phyloP scores from a whole-genome alignment of 1,140 invertebrate genomes.

The Planococcus citri region DNA sequence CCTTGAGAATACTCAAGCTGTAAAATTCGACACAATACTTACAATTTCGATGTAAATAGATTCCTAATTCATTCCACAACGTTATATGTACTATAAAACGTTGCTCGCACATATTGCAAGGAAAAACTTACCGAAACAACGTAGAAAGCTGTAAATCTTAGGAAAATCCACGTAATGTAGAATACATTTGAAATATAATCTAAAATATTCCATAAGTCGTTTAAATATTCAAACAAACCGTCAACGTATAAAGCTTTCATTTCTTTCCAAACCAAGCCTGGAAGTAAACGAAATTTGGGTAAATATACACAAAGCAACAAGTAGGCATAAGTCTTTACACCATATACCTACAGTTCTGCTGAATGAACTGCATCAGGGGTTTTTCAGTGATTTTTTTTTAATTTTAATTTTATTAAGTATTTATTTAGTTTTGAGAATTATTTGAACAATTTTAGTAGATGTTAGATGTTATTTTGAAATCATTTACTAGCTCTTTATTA shows the following conservation, averaged over 20 bases:
- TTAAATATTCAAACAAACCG: conserved; percentile 77
- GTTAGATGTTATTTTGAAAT: too few relatives aligned
- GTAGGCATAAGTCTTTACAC: neutral
- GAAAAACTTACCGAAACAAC: conserved; percentile 62
- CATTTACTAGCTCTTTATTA: too few relatives aligned
- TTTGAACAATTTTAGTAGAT: too few relatives aligned
- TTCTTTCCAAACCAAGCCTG: conserved; percentile 83
- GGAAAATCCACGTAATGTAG: conserved; percentile 79
- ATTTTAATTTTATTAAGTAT: neutral
- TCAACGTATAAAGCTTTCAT: conserved; percentile 73
- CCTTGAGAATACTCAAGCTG: conserved; percentile 58
- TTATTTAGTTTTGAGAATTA: too few relatives aligned
- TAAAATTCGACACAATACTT: conserved; percentile 23
- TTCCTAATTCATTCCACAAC: too few relatives aligned
- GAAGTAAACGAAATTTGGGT: conserved; percentile 23
- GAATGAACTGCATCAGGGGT: too few relatives aligned
- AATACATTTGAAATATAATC: conserved; percentile 91
- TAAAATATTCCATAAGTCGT: conserved; percentile 93
- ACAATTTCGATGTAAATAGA: too few relatives aligned
- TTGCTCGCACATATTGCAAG: neutral
- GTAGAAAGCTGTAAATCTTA: conserved; percentile 60
- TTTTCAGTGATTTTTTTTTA: conserved; percentile 10
- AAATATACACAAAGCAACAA: conserved; percentile 21
- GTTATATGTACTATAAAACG: too few relatives aligned
- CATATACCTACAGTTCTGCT: too few relatives aligned